phyloP scores from a whole-genome alignment of 2,888 invertebrate species.

The Drosophila tripunctata region DNA sequence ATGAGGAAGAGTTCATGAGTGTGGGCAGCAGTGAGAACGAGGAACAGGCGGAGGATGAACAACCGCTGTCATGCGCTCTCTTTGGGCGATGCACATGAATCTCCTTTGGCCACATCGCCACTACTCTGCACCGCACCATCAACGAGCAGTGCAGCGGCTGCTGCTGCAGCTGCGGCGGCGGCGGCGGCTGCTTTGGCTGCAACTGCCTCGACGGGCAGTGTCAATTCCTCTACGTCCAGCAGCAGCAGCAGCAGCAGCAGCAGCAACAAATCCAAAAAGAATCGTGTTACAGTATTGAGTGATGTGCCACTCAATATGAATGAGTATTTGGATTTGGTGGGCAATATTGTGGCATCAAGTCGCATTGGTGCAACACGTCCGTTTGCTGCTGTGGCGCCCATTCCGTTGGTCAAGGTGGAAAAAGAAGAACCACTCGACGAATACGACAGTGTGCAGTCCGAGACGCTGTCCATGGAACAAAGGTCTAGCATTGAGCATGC shows the following conservation, averaged over 20 bases:
- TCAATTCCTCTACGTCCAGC: conserved; percentile 35
- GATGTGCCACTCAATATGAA: conserved; percentile 84
- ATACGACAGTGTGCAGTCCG: conserved; percentile 50
- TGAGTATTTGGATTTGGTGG: conserved; percentile 83
- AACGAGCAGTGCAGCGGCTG: conserved; percentile 55
- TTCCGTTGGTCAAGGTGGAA: conserved; percentile 81
- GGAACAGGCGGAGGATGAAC: conserved; percentile 17
- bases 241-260: conserved; percentile 39
- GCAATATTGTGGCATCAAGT: conserved; percentile 83
- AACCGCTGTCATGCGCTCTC: conserved; percentile 1
- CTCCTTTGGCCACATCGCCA: neutral
- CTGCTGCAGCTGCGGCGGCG: neutral
- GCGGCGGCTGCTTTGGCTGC: conserved; percentile 29
- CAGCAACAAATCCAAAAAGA: conserved; percentile 70
- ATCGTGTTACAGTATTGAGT: conserved; percentile 83
- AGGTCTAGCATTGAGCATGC: conserved; percentile 53
- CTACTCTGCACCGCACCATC: conserved; percentile 53
- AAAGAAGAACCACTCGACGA: conserved; percentile 82
- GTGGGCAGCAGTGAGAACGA: conserved; percentile 69
- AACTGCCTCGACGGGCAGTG: neutral
- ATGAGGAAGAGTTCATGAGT: conserved; percentile 77
- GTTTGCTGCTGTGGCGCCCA: conserved; percentile 67
- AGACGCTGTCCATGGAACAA: conserved; percentile 31
- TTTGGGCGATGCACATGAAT: conserved; percentile 1
- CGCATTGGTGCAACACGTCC: conserved; percentile 77